Conservation (phyloP, 2,888 invertebrate genomes). For the Prenolepis imparis region DNA sequence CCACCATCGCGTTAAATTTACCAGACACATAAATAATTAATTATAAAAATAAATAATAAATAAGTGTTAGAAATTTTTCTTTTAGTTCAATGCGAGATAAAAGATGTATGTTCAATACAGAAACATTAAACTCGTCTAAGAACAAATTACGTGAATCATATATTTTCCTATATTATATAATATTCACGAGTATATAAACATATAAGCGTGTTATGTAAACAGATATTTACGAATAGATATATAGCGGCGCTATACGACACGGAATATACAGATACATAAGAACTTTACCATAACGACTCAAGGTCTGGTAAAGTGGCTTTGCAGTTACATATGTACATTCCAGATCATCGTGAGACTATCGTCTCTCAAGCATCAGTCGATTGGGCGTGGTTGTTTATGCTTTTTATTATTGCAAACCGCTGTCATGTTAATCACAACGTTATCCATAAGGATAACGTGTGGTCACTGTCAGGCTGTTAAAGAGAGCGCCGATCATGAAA, state of each 20-base stretch:
- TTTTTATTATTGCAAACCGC: conserved; percentile 55
- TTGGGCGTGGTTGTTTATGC: conserved; percentile 82
- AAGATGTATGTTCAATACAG: not conserved
- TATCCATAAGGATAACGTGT: conserved; percentile 33
- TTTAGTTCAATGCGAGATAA: not conserved
- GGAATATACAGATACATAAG: conserved; percentile 31
- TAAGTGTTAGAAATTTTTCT: not conserved
- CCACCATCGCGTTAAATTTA: no score
- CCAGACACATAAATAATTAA: not conserved
- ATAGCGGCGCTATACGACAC: conserved; percentile 50
- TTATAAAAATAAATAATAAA: not conserved
- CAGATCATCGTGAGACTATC: conserved; percentile 84
- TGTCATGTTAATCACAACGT: conserved; percentile 55
- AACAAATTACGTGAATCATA: conserved; percentile 10
- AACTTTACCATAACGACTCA: conserved; percentile 74
- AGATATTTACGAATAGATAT: conserved; percentile 31
- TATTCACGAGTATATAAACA: conserved; percentile 9
- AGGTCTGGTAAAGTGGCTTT: conserved; percentile 74
- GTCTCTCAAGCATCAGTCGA: conserved; percentile 61
- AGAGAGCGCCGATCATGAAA: conserved; percentile 45
- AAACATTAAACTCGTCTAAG: not conserved
- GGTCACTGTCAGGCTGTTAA: conserved; percentile 18
- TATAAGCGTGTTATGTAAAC: conserved; percentile 68
- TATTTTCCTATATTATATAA: conserved; percentile 49
- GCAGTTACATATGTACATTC: conserved; percentile 74